phyloP scores from a whole-genome alignment of 2,113 vertebrate species.

The Burhinus bistriatus region DNA sequence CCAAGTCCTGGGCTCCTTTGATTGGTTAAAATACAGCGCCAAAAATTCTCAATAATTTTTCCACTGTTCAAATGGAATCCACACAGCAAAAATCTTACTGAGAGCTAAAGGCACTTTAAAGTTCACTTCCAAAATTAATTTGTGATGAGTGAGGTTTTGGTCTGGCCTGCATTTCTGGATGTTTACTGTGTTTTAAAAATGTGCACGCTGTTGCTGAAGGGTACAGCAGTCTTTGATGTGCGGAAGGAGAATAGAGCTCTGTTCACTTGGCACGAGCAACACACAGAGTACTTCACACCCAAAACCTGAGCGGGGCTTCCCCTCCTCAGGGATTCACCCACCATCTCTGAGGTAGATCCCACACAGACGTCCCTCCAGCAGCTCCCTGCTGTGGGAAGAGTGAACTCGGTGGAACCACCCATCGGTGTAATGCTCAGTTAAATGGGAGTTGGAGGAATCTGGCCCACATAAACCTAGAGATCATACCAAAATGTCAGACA shows the following conservation, averaged over 20 bases:
- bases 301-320: neutral
- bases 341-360: neutral
- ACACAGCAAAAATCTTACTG: neutral
- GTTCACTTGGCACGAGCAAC: neutral
- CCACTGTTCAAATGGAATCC: neutral
- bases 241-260: neutral
- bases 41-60: neutral
- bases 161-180: neutral
- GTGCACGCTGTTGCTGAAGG: neutral
- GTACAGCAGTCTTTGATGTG: neutral
- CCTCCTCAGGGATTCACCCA: neutral
- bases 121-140: neutral
- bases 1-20: neutral
- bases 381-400: neutral
- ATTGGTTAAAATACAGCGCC: neutral
- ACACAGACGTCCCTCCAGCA: neutral
- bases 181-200: neutral
- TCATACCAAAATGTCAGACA: neutral
- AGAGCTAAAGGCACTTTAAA: neutral
- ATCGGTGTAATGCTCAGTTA: neutral
- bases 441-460: neutral
- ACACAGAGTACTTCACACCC: neutral
- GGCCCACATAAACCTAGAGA: neutral
- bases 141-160: neutral
- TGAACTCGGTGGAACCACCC: neutral